Evolutionary conservation across 1,140 invertebrate species (phyloP).

Genomic region (Reticulitermes speratus): DNA sequence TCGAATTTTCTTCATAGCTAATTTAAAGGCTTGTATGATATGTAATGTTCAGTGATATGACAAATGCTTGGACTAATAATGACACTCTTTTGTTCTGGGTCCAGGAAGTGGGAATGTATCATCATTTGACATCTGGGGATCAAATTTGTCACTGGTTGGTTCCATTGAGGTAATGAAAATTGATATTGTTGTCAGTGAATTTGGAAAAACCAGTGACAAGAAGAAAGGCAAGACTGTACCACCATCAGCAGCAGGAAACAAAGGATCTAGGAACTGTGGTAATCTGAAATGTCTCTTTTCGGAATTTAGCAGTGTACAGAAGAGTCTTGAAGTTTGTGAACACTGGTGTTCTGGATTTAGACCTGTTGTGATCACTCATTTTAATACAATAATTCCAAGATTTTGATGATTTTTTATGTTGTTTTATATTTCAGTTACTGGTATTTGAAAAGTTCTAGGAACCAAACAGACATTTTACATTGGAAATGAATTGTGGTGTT

Average conservation of each 20-base stretch:
- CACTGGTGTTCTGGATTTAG: too few species aligned
- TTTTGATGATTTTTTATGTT: too few species aligned
- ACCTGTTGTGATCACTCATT: too few species aligned
- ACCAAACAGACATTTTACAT: too few species aligned
- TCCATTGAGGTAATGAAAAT: slow-evolving; percentile 85
- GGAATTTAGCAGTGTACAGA: too few species aligned
- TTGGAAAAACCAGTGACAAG: slow-evolving; percentile 58
- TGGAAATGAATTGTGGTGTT: too few species aligned
- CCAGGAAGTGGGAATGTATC: slow-evolving; percentile 55
- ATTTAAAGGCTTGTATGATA: background rate
- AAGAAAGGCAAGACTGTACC: slow-evolving; percentile 46
- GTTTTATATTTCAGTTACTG: too few species aligned
- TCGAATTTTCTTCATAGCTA: too few species aligned
- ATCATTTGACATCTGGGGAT: slow-evolving; percentile 83
- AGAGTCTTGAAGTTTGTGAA: background rate
- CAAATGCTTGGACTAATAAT: background rate
- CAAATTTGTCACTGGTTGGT: slow-evolving; percentile 84
- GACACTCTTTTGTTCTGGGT: slow-evolving; percentile 37
- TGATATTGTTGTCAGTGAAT: slow-evolving; percentile 90
- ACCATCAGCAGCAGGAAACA: slow-evolving; percentile 43
- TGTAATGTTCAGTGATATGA: background rate
- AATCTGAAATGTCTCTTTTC: slow-evolving; percentile 31
- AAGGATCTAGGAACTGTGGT: slow-evolving; percentile 45
- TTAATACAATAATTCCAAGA: too few species aligned
- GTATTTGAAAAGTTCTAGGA: too few species aligned